A percentile compares a stretch with the other conserved stretches of the same genome.
Conservation (phyloP, 2,888 invertebrate species). For the Dioctria linearis region DNA sequence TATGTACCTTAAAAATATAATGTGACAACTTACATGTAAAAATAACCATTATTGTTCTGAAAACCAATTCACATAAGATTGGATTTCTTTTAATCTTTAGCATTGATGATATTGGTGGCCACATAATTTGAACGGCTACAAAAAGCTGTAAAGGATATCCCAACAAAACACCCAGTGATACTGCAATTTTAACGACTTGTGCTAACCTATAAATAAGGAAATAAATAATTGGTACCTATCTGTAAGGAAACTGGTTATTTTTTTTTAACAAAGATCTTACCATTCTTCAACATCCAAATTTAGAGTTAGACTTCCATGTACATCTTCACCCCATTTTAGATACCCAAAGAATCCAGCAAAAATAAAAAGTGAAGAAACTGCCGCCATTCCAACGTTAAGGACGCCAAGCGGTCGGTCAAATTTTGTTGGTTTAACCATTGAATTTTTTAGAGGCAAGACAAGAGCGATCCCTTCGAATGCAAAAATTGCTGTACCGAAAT, state of each 20-base stretch:
- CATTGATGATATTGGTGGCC: slow-evolving; percentile 78
- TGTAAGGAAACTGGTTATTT: too few relatives aligned
- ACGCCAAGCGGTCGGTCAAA: slow-evolving; percentile 89
- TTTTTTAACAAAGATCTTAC: slow-evolving; percentile 36
- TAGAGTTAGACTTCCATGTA: slow-evolving; percentile 89
- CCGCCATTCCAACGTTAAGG: slow-evolving; percentile 89
- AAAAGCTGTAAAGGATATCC: slow-evolving; percentile 96
- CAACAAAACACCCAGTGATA: slow-evolving; percentile 88
- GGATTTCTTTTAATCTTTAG: slow-evolving; percentile 75
- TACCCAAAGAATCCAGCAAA: slow-evolving; percentile 90
- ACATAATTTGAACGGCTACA: slow-evolving; percentile 92
- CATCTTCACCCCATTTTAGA: slow-evolving; percentile 86
- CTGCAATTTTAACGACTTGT: slow-evolving; percentile 85
- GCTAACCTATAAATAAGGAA: slow-evolving; percentile 77
- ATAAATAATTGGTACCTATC: neutral
- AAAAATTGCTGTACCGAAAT: slow-evolving; percentile 96
- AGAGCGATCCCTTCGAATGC: slow-evolving; percentile 97
- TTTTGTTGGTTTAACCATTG: slow-evolving; percentile 85
- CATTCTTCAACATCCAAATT: slow-evolving; percentile 77
- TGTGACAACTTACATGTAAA: slow-evolving; percentile 82
- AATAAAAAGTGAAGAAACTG: slow-evolving; percentile 84
- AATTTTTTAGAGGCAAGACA: slow-evolving; percentile 94
- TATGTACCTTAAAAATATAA: neutral
- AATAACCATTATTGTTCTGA: slow-evolving; percentile 81
- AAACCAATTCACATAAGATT: slow-evolving; percentile 78